These are phyloP conservation scores for Allolobophora icterica DNA, from an alignment of 2,888 invertebrate genomes.

Conservation along the genomic window DNA sequence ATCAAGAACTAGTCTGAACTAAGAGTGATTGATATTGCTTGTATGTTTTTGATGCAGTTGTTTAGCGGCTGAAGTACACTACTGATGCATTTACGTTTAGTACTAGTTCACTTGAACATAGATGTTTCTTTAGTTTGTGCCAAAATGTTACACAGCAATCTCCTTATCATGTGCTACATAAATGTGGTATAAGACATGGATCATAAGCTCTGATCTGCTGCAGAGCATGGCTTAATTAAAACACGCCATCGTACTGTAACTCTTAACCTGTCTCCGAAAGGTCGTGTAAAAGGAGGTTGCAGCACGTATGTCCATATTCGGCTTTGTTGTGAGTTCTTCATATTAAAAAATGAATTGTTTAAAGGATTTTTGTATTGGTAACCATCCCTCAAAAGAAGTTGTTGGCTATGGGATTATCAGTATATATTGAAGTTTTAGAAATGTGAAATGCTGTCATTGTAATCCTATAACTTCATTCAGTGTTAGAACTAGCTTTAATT, in stretches of 20 bases:
- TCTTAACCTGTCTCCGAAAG: neutral
- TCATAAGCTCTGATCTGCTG: neutral
- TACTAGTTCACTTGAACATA: neutral
- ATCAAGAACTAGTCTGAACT: neutral
- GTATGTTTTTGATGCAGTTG: neutral
- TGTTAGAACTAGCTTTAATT: neutral
- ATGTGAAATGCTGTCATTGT: neutral
- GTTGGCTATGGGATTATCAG: neutral
- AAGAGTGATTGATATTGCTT: neutral
- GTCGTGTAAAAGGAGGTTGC: neutral
- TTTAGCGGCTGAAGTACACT: neutral
- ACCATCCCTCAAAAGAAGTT: neutral
- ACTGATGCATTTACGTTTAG: neutral
- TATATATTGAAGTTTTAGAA: neutral
- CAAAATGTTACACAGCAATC: neutral
- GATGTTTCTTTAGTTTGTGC: neutral
- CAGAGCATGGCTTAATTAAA: neutral
- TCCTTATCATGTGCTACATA: neutral
- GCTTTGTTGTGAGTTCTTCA: neutral
- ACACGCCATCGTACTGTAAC: neutral
- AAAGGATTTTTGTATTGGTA: neutral
- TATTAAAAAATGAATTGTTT: neutral
- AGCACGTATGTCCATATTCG: neutral
- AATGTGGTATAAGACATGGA: neutral
- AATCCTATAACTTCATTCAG: neutral